Percentiles rank a stretch among this genome's conserved stretches.
Conservation (phyloP, 2,113 vertebrate genomes). For the Dendropsophus ebraccatus region DNA sequence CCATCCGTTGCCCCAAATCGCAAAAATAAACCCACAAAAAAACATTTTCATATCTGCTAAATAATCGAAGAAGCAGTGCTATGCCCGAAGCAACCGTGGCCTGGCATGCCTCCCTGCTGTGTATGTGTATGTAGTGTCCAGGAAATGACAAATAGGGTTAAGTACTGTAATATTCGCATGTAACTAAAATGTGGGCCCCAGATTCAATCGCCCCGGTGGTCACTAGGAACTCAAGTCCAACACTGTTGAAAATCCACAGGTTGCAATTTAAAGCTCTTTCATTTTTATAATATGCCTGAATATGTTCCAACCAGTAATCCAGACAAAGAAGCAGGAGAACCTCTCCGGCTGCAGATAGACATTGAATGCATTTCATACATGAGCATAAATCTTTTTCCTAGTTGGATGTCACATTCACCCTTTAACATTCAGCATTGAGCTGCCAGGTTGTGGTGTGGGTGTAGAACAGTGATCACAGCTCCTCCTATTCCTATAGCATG, state of each 20-base stretch:
- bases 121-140: too few species aligned
- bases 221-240: not conserved
- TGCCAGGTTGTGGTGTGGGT: constrained; percentile 33
- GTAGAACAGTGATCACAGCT: constrained; percentile 37
- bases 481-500: constrained; percentile 54
- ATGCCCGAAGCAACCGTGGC: too few species aligned
- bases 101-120: too few species aligned
- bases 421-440: constrained; percentile 15
- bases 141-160: too few species aligned
- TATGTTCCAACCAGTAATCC: not conserved
- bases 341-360: not conserved
- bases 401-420: constrained; percentile 35
- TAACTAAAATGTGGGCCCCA: too few species aligned
- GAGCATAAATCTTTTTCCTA: constrained; percentile 9
- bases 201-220: too few species aligned
- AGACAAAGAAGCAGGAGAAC: not conserved
- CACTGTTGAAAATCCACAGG: not conserved
- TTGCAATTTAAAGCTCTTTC: not conserved
- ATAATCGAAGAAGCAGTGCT: too few species aligned
- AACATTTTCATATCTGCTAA: too few species aligned
- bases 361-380: not conserved
- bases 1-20: too few species aligned
- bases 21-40: too few species aligned
- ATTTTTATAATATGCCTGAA: not conserved
- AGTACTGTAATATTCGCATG: too few species aligned